phyloP scores from a whole-genome alignment of 92 coral and sea anemone species.

The Virgularia gustaviana region DNA sequence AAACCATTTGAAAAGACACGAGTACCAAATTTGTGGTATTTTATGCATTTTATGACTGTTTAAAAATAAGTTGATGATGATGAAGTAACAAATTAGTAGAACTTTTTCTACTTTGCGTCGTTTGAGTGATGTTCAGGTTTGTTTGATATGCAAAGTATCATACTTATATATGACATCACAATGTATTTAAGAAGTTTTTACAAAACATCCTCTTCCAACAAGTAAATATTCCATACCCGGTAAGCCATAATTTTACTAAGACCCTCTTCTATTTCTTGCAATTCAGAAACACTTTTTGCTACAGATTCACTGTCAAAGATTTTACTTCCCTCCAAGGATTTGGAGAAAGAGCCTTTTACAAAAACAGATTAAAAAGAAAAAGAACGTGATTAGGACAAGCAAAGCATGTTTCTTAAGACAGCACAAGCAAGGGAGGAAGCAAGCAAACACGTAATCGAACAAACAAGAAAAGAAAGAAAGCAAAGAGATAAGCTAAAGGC shows the following conservation, averaged over 20 bases:
- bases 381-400: neutral
- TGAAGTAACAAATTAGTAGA: no score
- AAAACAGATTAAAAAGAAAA: neutral
- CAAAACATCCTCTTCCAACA: no score
- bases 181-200: no score
- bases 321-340: neutral
- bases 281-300: slow-evolving; percentile 25
- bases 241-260: slow-evolving; percentile 60
- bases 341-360: neutral
- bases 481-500: no score
- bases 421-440: no score
- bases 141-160: no score
- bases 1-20: no score
- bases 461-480: no score
- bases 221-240: slow-evolving; percentile 70
- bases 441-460: no score
- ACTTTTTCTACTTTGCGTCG: no score
- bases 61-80: neutral
- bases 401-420: neutral
- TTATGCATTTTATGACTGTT: neutral
- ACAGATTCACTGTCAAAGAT: slow-evolving; percentile 14
- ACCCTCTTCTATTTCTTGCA: slow-evolving; percentile 56
- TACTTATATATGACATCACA: no score
- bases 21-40: neutral
- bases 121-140: no score